Evolutionary conservation across 2,113 vertebrate species (phyloP).

Genomic region (Trachemys scripta): DNA sequence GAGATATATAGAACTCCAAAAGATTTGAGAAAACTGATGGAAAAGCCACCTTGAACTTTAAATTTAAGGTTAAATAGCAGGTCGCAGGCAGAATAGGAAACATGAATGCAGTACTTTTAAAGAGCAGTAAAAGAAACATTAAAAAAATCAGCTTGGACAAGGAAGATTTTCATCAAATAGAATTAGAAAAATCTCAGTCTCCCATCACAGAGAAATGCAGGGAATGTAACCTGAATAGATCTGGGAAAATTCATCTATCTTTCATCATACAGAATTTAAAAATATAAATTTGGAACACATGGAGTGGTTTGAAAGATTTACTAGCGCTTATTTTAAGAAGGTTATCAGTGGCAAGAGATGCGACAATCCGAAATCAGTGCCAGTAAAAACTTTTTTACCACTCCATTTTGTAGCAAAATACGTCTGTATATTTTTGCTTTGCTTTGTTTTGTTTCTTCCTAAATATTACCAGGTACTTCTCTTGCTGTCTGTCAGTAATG

Average conservation of each 20-base stretch:
- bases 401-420: neutral
- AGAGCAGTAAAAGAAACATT: neutral
- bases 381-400: neutral
- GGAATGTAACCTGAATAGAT: slow-evolving; percentile 1
- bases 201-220: slow-evolving; percentile 1
- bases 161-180: neutral
- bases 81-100: neutral
- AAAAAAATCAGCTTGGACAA: neutral
- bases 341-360: neutral
- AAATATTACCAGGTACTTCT: neutral
- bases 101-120: neutral
- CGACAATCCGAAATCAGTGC: neutral
- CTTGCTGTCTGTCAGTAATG: neutral
- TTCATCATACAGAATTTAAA: neutral
- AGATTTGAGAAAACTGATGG: neutral
- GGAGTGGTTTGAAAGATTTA: neutral
- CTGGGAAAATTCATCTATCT: neutral
- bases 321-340: neutral
- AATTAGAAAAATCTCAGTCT: neutral
- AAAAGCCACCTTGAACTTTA: slow-evolving; percentile 1
- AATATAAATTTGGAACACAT: neutral
- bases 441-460: neutral
- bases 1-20: neutral
- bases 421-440: neutral
- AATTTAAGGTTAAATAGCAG: neutral